A percentile compares a stretch with the other conserved stretches of the same genome.
These are phyloP conservation scores for Meleagris gallopavo DNA, from an alignment of 2,113 vertebrate genomes.

Conservation along the genomic window DNA sequence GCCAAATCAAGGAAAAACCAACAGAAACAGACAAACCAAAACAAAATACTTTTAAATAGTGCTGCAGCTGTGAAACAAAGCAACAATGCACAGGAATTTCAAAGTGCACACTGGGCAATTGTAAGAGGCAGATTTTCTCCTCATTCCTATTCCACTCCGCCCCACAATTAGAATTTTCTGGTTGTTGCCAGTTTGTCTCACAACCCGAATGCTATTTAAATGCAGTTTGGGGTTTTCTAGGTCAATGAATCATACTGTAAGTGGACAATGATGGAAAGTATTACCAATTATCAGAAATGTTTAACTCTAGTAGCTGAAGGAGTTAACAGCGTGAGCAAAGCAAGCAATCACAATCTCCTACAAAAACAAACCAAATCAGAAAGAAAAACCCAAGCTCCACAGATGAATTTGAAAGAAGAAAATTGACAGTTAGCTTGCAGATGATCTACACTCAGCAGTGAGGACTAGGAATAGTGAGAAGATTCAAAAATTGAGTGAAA, in stretches of 20 bases:
- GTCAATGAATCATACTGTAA: slow-evolving; percentile 75
- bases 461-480: slow-evolving; percentile 49
- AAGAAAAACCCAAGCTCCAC: background rate
- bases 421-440: slow-evolving; percentile 67
- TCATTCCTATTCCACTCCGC: background rate
- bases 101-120: background rate
- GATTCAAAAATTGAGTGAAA: slow-evolving; percentile 71
- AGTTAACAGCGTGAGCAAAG: slow-evolving; percentile 63
- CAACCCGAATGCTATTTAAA: slow-evolving; percentile 67
- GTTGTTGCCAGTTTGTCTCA: slow-evolving; percentile 64
- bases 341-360: slow-evolving; percentile 11
- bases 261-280: slow-evolving; percentile 67
- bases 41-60: slow-evolving; percentile 67
- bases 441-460: slow-evolving; percentile 36
- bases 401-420: slow-evolving; percentile 25
- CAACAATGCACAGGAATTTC: slow-evolving; percentile 36
- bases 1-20: slow-evolving; percentile 15
- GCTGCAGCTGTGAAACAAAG: slow-evolving; percentile 60
- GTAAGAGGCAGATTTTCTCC: slow-evolving; percentile 25
- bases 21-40: slow-evolving; percentile 29
- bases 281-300: slow-evolving; percentile 50
- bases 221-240: slow-evolving; percentile 65
- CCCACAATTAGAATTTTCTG: slow-evolving; percentile 38
- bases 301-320: slow-evolving; percentile 47
- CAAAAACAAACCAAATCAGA: slow-evolving; percentile 20